Percentiles rank a stretch among this genome's conserved stretches.
phyloP scores from a whole-genome alignment of 1,140 invertebrate genomes.

The Orchestia grillus region DNA sequence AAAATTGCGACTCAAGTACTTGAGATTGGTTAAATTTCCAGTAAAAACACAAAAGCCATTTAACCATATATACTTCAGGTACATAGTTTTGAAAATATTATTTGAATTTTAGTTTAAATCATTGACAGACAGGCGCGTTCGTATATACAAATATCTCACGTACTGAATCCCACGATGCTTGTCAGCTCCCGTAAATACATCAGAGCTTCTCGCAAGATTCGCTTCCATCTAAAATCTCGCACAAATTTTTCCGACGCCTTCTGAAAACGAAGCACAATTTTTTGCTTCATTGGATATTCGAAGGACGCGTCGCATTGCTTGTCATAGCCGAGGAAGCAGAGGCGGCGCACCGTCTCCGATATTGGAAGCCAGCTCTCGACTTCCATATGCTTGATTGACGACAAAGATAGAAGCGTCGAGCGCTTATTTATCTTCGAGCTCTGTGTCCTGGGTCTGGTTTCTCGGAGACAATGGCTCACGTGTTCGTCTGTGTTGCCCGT shows the following conservation, averaged over 20 bases:
- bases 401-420: background rate
- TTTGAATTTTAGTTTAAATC: background rate
- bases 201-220: background rate
- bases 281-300: background rate
- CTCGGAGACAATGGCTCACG: background rate
- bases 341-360: constrained; percentile 14
- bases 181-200: background rate
- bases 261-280: background rate
- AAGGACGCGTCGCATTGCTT: background rate
- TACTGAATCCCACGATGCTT: background rate
- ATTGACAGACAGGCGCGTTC: too few species aligned
- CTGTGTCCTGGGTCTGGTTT: background rate
- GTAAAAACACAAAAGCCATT: background rate
- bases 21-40: background rate
- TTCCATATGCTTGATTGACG: constrained; percentile 40
- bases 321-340: constrained; percentile 4
- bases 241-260: background rate
- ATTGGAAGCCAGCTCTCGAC: constrained; percentile 34
- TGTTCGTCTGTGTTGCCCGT: background rate
- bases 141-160: too few species aligned
- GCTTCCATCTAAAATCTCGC: background rate
- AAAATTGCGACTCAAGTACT: background rate
- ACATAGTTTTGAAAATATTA: too few species aligned
- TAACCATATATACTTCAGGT: background rate
- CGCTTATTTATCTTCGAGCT: background rate